Evolutionary conservation across 64 coral and sea anemone genomes (phyloP).

Genomic region (Stylophora pistillata): DNA sequence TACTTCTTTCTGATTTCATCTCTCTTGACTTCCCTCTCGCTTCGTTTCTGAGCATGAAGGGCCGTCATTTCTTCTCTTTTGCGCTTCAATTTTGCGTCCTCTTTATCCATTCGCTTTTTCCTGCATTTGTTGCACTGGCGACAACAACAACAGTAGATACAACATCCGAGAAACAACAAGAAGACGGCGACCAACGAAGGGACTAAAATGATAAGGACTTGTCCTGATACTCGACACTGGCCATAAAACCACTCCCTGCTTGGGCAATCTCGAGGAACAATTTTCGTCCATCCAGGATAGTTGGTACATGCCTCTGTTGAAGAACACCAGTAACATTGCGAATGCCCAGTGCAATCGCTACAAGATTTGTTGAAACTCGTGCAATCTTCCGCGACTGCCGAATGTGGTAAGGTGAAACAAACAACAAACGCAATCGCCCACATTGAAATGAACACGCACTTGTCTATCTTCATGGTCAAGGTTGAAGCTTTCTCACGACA

Average conservation of each 20-base stretch:
- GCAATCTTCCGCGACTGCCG: slow-evolving; percentile 49
- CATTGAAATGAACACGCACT: neutral
- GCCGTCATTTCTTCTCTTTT: slow-evolving; percentile 82
- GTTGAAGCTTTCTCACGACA: neutral
- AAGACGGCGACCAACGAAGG: slow-evolving; percentile 58
- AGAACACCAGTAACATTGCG: slow-evolving; percentile 77
- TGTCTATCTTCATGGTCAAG: slow-evolving; percentile 15
- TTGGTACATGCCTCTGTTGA: slow-evolving; percentile 32
- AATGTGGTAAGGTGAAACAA: slow-evolving; percentile 70
- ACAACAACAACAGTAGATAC: slow-evolving; percentile 91
- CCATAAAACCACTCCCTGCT: slow-evolving; percentile 83
- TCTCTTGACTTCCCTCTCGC: slow-evolving; percentile 68
- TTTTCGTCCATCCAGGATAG: slow-evolving; percentile 91
- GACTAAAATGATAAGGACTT: slow-evolving; percentile 72
- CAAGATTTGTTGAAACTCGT: slow-evolving; percentile 71
- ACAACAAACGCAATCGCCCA: neutral
- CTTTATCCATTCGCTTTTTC: slow-evolving; percentile 86
- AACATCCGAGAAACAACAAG: slow-evolving; percentile 79
- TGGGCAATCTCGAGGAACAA: slow-evolving; percentile 80
- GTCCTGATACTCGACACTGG: slow-evolving; percentile 71
- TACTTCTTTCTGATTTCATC: slow-evolving; percentile 93
- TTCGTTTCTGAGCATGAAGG: slow-evolving; percentile 74
- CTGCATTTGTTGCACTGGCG: slow-evolving; percentile 69
- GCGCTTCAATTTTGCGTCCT: slow-evolving; percentile 84
- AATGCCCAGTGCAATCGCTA: slow-evolving; percentile 58